Evolutionary conservation across 1,140 invertebrate species (phyloP).

Genomic region (Notospermus geniculatus): DNA sequence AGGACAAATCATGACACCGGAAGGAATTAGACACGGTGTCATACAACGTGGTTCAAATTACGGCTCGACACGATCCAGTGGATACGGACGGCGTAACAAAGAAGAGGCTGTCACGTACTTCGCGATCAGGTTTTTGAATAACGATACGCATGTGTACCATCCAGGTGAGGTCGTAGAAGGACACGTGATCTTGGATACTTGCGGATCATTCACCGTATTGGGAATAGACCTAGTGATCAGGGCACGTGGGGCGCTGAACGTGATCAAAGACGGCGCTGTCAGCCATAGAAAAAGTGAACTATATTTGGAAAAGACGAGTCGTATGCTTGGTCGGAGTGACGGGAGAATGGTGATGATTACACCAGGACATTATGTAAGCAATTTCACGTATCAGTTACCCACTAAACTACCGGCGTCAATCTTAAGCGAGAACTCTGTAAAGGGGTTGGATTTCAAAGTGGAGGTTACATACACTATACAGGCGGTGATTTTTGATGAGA

Average conservation of each 20-base stretch:
- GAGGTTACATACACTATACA: not conserved
- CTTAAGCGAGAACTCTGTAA: slow-evolving; percentile 30
- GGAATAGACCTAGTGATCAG: slow-evolving; percentile 41
- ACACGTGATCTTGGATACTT: slow-evolving; percentile 36
- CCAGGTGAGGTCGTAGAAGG: slow-evolving; percentile 43
- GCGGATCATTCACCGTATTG: slow-evolving; percentile 33
- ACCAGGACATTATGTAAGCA: slow-evolving; percentile 44
- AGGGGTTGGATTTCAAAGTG: slow-evolving; percentile 38
- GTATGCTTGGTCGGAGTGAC: slow-evolving; percentile 37
- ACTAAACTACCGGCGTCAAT: slow-evolving; percentile 33
- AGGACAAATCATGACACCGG: slow-evolving; percentile 6
- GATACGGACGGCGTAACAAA: slow-evolving; percentile 21
- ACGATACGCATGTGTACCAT: slow-evolving; percentile 29
- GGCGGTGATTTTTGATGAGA: slow-evolving; percentile 4
- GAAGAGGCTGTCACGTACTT: slow-evolving; percentile 36
- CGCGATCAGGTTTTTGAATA: slow-evolving; percentile 39
- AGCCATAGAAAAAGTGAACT: slow-evolving; percentile 29
- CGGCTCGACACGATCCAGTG: slow-evolving; percentile 7
- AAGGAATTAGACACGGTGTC: not conserved
- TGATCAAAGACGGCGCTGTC: slow-evolving; percentile 21
- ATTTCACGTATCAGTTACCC: slow-evolving; percentile 39
- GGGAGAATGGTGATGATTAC: slow-evolving; percentile 35
- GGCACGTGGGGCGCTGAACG: slow-evolving; percentile 31
- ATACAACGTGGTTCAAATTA: slow-evolving; percentile 10
- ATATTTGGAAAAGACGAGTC: slow-evolving; percentile 39